Percentiles rank a stretch among this genome's conserved stretches.
Evolutionary conservation across 2,888 invertebrate species (phyloP).

Genomic region (Drosophila ezoana): DNA sequence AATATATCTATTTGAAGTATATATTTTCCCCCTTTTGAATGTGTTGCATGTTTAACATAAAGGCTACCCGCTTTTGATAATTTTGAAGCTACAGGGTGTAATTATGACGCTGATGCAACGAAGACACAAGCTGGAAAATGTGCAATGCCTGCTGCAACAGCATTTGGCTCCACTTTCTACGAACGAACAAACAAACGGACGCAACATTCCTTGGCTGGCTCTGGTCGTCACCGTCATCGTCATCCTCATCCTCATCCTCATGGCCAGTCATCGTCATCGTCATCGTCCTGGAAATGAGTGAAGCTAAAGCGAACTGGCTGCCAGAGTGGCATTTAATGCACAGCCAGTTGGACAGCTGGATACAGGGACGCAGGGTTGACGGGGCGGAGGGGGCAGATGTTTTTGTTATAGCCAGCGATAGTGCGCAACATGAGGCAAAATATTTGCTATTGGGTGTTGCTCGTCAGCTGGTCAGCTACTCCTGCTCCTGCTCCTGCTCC

Average conservation of each 20-base stretch:
- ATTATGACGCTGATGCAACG: constrained; percentile 61
- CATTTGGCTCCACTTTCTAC: constrained; percentile 23
- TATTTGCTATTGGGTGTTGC: constrained; percentile 55
- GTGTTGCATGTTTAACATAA: too few species aligned
- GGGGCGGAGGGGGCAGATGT: not conserved
- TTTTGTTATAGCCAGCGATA: constrained; percentile 33
- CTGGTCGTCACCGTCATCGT: constrained; percentile 15
- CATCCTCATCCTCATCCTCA: constrained; percentile 23
- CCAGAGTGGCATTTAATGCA: constrained; percentile 75
- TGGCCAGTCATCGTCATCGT: constrained; percentile 14
- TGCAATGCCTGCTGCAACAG: constrained; percentile 49
- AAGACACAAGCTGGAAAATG: constrained; percentile 49
- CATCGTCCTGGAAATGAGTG: constrained; percentile 60
- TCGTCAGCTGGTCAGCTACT: not conserved
- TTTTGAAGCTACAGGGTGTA: constrained; percentile 36
- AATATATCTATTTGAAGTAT: too few species aligned
- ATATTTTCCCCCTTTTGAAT: too few species aligned
- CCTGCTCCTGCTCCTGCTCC: constrained; percentile 2
- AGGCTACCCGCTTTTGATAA: not conserved
- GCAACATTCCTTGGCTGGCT: constrained; percentile 20
- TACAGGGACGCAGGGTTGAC: constrained; percentile 3
- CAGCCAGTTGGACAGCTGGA: constrained; percentile 45
- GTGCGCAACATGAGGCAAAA: constrained; percentile 55
- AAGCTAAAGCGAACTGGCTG: constrained; percentile 56
- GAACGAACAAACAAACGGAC: constrained; percentile 2